Percentiles rank a stretch among this genome's conserved stretches.
phyloP scores from a whole-genome alignment of 2,113 vertebrate genomes.

The Hyperoodon ampullatus region DNA sequence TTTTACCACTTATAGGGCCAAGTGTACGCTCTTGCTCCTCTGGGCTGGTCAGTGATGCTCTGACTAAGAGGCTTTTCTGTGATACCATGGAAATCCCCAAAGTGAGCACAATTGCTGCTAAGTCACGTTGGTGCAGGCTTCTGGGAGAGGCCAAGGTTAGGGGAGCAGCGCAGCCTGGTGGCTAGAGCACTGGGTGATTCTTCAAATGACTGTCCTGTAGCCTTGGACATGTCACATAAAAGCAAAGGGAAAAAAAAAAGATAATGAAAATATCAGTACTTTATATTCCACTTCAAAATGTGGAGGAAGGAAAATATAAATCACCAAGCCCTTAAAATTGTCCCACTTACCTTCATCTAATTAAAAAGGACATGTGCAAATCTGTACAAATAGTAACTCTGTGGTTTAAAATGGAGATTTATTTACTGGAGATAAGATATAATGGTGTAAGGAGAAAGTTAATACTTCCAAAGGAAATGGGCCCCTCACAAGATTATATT shows the following conservation, averaged over 20 bases:
- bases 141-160: not conserved
- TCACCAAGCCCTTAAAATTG: not conserved
- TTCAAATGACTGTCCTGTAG: fast-evolving
- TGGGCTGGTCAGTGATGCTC: not conserved
- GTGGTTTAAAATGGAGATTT: not conserved
- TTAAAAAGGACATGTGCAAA: not conserved
- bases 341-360: not conserved
- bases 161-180: not conserved
- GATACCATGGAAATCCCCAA: not conserved
- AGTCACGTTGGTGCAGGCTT: not conserved
- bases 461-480: not conserved
- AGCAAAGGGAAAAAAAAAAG: not conserved
- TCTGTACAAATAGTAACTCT: not conserved
- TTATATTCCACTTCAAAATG: not conserved
- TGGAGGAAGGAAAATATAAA: not conserved
- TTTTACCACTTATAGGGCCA: not conserved
- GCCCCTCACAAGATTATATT: not conserved
- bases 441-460: not conserved
- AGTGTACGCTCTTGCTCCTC: not conserved
- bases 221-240: not conserved
- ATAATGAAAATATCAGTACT: not conserved
- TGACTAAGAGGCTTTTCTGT: not conserved
- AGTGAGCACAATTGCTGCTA: fast-evolving
- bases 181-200: not conserved
- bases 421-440: not conserved